Evolutionary conservation across 2,888 invertebrate genomes (phyloP), one percentile per base, ranked within the genome.

Genomic region (Germaria angustata): DNA sequence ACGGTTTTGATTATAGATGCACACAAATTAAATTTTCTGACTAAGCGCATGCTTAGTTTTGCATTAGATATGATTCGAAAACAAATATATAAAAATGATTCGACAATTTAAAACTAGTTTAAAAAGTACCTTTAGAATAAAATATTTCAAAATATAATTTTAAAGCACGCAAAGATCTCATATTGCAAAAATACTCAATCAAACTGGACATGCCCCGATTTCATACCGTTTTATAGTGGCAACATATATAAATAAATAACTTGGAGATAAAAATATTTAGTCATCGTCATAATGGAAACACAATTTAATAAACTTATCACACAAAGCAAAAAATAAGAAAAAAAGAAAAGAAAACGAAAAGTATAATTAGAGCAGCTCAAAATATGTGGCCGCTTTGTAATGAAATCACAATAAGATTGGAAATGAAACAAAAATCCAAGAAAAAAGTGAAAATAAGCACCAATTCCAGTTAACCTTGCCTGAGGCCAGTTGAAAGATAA

Each of bases 401-500:
- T 22, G 9, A 49, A 49, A 49, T 49, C 11, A 1, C 22, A 41
- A 15, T 9, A 41, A 49, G 41, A 59, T 13, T 32, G 9, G 32
- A 78, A 53, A 66, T 59, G 2, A 68, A 68, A 61, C 1, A 65
- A 46, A 22, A 44, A 9, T 39, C 15, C 20, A 44, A 49, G 22
- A 53, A 61, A 73, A 59, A 82, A 78, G 75, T 75, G 82, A 82
- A 82, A 82, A 79, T 75, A 69, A 71, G 53, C 41, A 69, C 71
- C 68, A 81, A 77, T 57, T 79, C 68, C 68, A 61, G 79, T 76
- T 81, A 84, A 84, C 84, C 84, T 84, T 84, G 84, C 84, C 81
- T 61, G 53, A 65, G 81, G 84, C 80, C 73, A 73, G 57, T 61
- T 55, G 9, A 68, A 61, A 80, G n/a, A 71, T 44, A 57, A 49